Percentiles rank a stretch among this genome's conserved stretches.
Conservation (phyloP, 2,797 vertebrate species). For the Melanotaenia boesemani region DNA sequence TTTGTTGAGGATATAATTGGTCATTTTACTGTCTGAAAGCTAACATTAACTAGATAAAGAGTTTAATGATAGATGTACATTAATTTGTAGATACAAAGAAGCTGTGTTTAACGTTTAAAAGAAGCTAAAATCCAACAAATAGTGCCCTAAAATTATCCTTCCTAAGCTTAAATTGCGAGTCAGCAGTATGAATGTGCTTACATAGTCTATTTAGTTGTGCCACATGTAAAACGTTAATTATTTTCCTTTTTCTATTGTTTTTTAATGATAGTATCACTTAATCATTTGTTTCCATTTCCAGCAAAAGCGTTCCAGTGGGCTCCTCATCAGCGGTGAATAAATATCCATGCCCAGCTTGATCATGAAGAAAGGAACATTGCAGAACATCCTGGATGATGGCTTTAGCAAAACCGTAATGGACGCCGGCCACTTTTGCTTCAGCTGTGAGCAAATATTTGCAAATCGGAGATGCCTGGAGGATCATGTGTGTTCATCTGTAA, state of each 20-base stretch:
- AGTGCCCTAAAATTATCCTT: not conserved
- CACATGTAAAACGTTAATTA: not conserved
- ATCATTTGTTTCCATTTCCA: conserved; percentile 24
- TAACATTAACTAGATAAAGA: not conserved
- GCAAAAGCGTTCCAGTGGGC: conserved; percentile 5
- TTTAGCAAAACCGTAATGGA: conserved; percentile 40
- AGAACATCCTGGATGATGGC: conserved; percentile 31
- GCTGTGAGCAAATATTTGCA: conserved; percentile 77
- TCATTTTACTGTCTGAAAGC: not conserved
- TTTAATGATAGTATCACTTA: no score
- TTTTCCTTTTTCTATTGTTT: not conserved
- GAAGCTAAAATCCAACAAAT: not conserved
- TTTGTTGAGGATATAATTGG: not conserved
- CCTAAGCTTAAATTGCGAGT: not conserved
- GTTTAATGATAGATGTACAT: not conserved
- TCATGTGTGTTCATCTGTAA: conserved; percentile 68
- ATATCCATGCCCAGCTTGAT: conserved; percentile 22
- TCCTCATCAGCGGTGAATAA: conserved; percentile 7
- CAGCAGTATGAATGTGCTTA: not conserved
- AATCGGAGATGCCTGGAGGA: conserved; percentile 68
- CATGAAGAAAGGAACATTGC: conserved; percentile 54
- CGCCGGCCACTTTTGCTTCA: conserved; percentile 70
- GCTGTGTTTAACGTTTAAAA: not conserved
- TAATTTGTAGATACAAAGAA: not conserved
- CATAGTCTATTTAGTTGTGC: not conserved